These are phyloP conservation scores for Dysdera silvatica DNA, from an alignment of 1,140 invertebrate genomes.

Conservation along the genomic window DNA sequence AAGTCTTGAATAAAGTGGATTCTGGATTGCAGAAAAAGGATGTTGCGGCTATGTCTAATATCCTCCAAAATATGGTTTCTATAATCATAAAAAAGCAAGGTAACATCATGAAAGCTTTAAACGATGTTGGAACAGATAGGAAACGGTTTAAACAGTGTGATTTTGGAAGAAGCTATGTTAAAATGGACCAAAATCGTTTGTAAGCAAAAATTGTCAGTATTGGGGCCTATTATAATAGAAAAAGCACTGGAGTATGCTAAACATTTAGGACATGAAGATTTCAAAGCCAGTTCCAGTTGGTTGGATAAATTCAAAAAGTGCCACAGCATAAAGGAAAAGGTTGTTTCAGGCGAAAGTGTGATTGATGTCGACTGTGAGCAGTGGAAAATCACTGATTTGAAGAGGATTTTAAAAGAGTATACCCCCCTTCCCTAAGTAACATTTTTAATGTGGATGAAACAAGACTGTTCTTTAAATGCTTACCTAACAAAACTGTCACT, in stretches of 20 bases:
- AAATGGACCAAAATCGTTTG: neutral
- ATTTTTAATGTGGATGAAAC: neutral
- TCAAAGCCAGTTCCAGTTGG: conserved; percentile 35
- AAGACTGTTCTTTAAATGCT: neutral
- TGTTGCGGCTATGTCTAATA: neutral
- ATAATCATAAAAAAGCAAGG: neutral
- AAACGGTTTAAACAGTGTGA: neutral
- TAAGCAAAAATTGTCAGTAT: neutral
- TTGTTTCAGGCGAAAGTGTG: neutral
- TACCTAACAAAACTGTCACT: no score
- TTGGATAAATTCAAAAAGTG: conserved; percentile 34
- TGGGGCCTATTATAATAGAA: conserved; percentile 32
- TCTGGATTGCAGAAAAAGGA: neutral
- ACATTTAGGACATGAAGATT: conserved; percentile 32
- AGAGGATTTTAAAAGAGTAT: no score
- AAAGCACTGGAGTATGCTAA: conserved; percentile 34
- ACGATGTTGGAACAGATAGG: neutral
- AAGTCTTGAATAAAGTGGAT: neutral
- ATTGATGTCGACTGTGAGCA: no score
- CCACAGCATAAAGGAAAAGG: conserved; percentile 6
- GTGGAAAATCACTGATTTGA: no score
- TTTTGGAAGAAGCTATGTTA: neutral
- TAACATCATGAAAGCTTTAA: neutral
- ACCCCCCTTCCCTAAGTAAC: no score
- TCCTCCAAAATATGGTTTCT: neutral